Evolutionary conservation across 2,113 vertebrate genomes (phyloP), one percentile per base, ranked within the genome.

Genomic region (Lynx canadensis): DNA sequence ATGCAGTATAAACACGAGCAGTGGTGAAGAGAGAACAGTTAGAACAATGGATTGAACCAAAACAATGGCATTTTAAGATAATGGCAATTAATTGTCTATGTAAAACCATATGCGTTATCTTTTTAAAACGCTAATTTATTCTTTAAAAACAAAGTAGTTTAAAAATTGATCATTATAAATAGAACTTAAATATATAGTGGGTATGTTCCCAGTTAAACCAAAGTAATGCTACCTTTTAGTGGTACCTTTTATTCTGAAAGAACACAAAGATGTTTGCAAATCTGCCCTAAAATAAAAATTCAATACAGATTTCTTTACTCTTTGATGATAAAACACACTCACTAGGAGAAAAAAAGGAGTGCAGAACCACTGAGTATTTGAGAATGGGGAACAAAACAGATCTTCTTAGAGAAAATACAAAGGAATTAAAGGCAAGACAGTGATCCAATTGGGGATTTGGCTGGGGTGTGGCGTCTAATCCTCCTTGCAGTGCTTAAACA

Each of bases 201-300:
- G 48, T 52, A 83, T 60, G 4, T 68, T 90, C 14, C n/a, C 36
- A 87, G 60, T 69, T 91, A 85, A 92, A 66, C 78, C n/a, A 89
- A 87, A 92, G 33, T n/a, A 69, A 95, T 38, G 31, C 15, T 81
- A 68, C 14, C 36, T 68, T 92, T 94, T 76, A 55, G 41, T 83
- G 57, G 31, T 52, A 60, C 2, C 88, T 81, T 95, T 97, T 87
- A 87, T 92, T 94, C 69, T 87, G 50, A 93, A 90, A 92, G 36
- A 87, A 87, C 21, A 87, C 12, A 89, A 74, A 94, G 76, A 89
- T 73, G 63, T 94, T 88, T 91, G 85, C 52, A 68, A 74, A 90
- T 89, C 41, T 92, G 57, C 27, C 57, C 36, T 52, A 55, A 87
- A 66, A 68, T 87, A 71, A 57, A 57, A 87, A 94, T 86, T 89